Base-by-base conservation (phyloP, 1,140 invertebrate genomes). In the Saccostrea echinata region DNA sequence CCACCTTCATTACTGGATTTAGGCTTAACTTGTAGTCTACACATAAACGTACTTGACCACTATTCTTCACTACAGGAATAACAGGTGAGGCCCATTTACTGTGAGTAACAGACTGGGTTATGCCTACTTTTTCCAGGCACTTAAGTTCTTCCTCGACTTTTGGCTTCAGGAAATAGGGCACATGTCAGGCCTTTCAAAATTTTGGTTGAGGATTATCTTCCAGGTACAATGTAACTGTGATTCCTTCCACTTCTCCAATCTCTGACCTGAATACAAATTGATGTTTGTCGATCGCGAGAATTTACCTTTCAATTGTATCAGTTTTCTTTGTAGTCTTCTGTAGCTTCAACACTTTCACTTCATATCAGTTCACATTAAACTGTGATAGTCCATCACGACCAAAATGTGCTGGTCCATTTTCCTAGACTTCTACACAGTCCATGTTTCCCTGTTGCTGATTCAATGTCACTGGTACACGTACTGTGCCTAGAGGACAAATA, bases 31-130 rank as follows among this genome's bases (percentile, higher is more conserved):
- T 95, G 92, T 95, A 96, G 92, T 96, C 95, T 3, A 92, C 95
- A 91, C 95, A 96, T n/a, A 96, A 91, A 57, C 96, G 87, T 51
- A 96, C 90, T 24, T 92, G 88, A 24, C 94, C 95, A 90, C 96
- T 91, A 0, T 91, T 61, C 87, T 96, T 96, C 33, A 92, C 18
- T n/a, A n/a, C 94, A 6, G 94, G 93, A 0, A 96, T 95, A 11
- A 96, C 90, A 0, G 95, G 95, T n/a, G n/a, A n/a, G n/a, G n/a
- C n/a, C n/a, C n/a, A n/a, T n/a, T n/a, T n/a, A n/a, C n/a, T n/a
- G n/a, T n/a, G n/a, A n/a, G n/a, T n/a, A n/a, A n/a, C n/a, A n/a
- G n/a, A n/a, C n/a, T n/a, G n/a, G n/a, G n/a, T n/a, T n/a, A n/a
- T n/a, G n/a, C n/a, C n/a, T n/a, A n/a, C n/a, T n/a, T n/a, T n/a